Evolutionary conservation across 2,888 invertebrate species (phyloP).

Genomic region (Caradrina kadenii): DNA sequence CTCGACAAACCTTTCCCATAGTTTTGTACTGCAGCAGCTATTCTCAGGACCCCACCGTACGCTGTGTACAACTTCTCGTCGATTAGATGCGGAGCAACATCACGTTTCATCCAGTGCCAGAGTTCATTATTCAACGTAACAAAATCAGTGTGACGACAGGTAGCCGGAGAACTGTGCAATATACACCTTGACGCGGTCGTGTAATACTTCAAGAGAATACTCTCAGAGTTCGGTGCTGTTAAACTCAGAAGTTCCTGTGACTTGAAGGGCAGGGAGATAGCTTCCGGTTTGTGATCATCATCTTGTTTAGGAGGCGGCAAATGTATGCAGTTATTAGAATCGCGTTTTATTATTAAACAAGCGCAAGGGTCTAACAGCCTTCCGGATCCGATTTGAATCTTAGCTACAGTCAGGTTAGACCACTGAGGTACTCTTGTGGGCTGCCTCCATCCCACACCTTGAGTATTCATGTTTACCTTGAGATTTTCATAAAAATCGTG

Average conservation of each 20-base stretch:
- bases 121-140: constrained; percentile 84
- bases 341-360: constrained; percentile 77
- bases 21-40: constrained; percentile 85
- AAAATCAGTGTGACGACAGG: constrained; percentile 83
- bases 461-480: constrained; percentile 79
- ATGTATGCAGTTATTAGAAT: constrained; percentile 81
- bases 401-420: constrained; percentile 83
- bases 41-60: constrained; percentile 82
- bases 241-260: constrained; percentile 78
- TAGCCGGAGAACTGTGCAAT: constrained; percentile 77
- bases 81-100: constrained; percentile 81
- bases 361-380: constrained; percentile 78
- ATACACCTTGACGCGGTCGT: constrained; percentile 83
- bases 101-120: constrained; percentile 87
- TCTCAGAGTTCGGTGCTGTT: constrained; percentile 76
- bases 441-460: constrained; percentile 82
- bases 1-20: constrained; percentile 82
- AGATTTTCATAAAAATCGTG: constrained; percentile 78
- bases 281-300: constrained; percentile 74
- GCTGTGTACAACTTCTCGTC: constrained; percentile 84
- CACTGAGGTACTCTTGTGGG: constrained; percentile 73
- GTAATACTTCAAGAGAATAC: constrained; percentile 82
- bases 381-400: constrained; percentile 77
- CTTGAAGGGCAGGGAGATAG: constrained; percentile 82
- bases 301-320: constrained; percentile 81